Evolutionary conservation across 2,888 invertebrate genomes (phyloP).

Genomic region (Drosophila neonasuta): DNA sequence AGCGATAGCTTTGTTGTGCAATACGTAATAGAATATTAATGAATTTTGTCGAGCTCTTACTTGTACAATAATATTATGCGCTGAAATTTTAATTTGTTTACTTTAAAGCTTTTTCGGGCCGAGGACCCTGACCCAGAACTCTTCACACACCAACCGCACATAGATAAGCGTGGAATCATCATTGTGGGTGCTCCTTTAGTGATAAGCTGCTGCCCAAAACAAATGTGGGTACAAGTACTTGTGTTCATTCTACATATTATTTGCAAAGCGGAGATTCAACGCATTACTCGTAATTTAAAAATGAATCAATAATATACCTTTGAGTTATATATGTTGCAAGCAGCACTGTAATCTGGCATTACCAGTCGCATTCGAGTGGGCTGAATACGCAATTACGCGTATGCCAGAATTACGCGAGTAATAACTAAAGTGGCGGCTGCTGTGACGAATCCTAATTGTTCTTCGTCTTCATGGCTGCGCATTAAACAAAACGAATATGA

Average conservation of each 20-base stretch:
- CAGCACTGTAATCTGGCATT: no score
- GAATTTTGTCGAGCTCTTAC: no score
- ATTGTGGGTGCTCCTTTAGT: conserved; percentile 57
- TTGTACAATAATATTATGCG: no score
- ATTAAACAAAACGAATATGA: conserved; percentile 34
- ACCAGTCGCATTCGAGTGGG: no score
- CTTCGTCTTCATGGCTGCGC: conserved; percentile 5
- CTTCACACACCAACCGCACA: no score
- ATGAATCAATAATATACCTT: conserved; percentile 55
- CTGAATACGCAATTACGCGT: no score
- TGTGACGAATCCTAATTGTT: conserved; percentile 15
- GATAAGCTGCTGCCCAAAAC: conserved; percentile 21
- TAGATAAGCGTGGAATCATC: conserved; percentile 46
- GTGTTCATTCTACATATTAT: no score
- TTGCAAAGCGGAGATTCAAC: background rate
- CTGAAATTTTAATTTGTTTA: conserved; percentile 64
- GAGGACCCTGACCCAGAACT: conserved; percentile 47
- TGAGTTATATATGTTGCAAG: no score
- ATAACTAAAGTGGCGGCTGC: conserved; percentile 17
- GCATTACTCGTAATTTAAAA: conserved; percentile 13
- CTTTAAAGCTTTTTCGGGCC: conserved; percentile 28
- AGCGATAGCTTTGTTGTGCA: no score
- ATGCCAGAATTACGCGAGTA: no score
- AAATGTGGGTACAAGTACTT: background rate
- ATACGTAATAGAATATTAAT: no score